phyloP scores from a whole-genome alignment of 2,797 vertebrate species.

The Eurystomus glaucurus region DNA sequence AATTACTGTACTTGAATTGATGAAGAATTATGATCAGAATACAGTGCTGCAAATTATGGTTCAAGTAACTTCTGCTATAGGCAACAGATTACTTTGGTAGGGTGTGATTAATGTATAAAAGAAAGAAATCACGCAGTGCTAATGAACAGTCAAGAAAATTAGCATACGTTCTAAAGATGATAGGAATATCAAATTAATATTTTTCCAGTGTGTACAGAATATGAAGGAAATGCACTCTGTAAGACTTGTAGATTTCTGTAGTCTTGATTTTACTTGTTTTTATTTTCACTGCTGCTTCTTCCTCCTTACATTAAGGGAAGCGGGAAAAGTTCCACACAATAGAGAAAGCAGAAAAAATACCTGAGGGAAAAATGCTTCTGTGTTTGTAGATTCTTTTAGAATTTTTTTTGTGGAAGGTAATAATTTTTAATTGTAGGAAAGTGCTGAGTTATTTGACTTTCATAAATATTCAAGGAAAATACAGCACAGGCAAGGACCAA shows the following conservation, averaged over 20 bases:
- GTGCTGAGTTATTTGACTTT: not conserved
- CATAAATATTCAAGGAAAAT: not conserved
- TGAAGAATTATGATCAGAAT: not conserved
- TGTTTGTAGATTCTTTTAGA: not conserved
- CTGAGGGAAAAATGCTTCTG: not conserved
- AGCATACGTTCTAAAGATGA: not conserved
- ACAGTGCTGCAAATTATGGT: not conserved
- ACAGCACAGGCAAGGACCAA: accelerated
- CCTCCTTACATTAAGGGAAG: not conserved
- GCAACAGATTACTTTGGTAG: not conserved
- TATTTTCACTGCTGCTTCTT: not conserved
- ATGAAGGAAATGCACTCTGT: not conserved
- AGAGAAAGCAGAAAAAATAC: not conserved
- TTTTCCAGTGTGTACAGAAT: not conserved
- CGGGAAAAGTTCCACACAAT: not conserved
- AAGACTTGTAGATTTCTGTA: not conserved
- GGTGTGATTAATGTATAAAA: not conserved
- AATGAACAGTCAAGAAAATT: not conserved
- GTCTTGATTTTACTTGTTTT: not conserved
- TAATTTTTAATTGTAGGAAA: not conserved
- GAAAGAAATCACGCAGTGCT: not conserved
- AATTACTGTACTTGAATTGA: not conserved
- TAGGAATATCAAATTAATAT: not conserved
- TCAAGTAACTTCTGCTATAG: not conserved
- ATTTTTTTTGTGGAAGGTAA: not conserved